These are phyloP conservation scores for Rhopalosiphum padi DNA, from an alignment of 1,140 invertebrate genomes.

Conservation along the genomic window DNA sequence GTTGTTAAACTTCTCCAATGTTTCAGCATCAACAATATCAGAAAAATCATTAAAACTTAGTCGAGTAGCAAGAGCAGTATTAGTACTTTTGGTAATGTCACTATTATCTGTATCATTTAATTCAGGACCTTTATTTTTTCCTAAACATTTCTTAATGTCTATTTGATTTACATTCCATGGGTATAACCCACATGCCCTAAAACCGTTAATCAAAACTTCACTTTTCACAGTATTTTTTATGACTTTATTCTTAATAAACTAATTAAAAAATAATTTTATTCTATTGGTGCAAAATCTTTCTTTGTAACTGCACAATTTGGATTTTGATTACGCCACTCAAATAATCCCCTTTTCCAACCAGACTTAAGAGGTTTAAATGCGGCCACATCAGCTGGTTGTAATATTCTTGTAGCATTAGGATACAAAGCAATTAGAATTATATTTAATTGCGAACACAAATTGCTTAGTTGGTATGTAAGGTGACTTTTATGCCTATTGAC, in stretches of 20 bases:
- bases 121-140: neutral
- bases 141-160: constrained; percentile 24
- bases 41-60: constrained; percentile 23
- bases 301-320: neutral
- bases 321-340: constrained; percentile 58
- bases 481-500: constrained; percentile 60
- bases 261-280: too few species aligned
- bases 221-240: constrained; percentile 30
- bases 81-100: neutral
- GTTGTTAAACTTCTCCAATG: neutral
- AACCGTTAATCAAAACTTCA: constrained; percentile 51
- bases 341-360: constrained; percentile 62
- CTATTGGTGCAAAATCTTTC: constrained; percentile 38
- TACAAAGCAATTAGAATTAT: constrained; percentile 62
- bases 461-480: constrained; percentile 60
- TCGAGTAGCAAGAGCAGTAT: neutral
- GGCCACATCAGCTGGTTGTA: constrained; percentile 64
- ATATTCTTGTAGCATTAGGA: constrained; percentile 64
- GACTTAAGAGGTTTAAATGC: constrained; percentile 63
- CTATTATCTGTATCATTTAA: neutral
- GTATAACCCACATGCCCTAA: constrained; percentile 47
- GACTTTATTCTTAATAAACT: too few species aligned
- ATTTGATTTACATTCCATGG: constrained; percentile 46
- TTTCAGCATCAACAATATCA: neutral
- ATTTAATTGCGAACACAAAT: constrained; percentile 9